Evolutionary conservation across 2,113 vertebrate genomes (phyloP).

Genomic region (Brachypodius melanocephalos): DNA sequence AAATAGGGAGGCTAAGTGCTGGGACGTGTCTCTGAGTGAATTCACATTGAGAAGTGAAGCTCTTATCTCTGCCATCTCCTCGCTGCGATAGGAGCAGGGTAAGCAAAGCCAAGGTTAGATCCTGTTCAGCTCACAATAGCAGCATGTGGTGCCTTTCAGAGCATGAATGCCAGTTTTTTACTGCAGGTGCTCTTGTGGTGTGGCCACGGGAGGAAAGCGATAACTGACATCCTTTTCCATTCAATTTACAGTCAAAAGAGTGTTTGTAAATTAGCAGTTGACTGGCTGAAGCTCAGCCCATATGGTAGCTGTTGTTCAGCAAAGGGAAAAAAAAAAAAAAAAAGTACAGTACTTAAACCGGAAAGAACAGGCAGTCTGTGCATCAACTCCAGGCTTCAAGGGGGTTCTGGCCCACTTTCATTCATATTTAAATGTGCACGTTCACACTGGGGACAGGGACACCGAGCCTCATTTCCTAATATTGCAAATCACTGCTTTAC

Average conservation of each 20-base stretch:
- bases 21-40: neutral
- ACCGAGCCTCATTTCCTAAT: neutral
- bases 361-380: constrained; percentile 49
- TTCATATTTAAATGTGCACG: constrained; percentile 44
- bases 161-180: constrained; percentile 49
- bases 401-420: constrained; percentile 27
- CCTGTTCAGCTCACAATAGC: constrained; percentile 49
- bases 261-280: constrained; percentile 67
- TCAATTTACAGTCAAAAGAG: constrained; percentile 67
- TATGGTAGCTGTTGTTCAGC: constrained; percentile 68
- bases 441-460: neutral
- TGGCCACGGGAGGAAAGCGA: constrained; percentile 62
- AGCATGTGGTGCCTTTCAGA: constrained; percentile 60
- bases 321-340: neutral
- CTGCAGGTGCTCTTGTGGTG: constrained; percentile 75
- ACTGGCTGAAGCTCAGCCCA: constrained; percentile 67
- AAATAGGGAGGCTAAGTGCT: neutral
- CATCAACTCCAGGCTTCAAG: constrained; percentile 17
- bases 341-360: constrained; percentile 23
- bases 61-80: constrained; percentile 48
- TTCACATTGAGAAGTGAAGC: neutral
- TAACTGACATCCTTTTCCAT: constrained; percentile 70
- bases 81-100: neutral
- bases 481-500: neutral
- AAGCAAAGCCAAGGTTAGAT: constrained; percentile 45